phyloP scores from a whole-genome alignment of 2,113 vertebrate species.

The Eptesicus fuscus region DNA sequence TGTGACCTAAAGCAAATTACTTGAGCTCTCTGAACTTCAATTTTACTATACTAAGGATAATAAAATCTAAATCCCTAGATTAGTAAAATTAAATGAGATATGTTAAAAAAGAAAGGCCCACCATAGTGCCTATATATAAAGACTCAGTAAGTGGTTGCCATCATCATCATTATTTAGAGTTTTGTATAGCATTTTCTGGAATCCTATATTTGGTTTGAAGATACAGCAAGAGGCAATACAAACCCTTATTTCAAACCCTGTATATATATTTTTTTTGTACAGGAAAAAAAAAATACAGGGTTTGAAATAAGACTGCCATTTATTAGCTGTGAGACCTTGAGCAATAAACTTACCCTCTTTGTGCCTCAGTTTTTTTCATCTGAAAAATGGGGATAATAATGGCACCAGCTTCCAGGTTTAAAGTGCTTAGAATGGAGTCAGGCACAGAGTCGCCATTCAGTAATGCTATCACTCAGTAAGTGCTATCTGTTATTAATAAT shows the following conservation, averaged over 20 bases:
- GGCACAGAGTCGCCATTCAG: not conserved
- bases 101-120: not conserved
- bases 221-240: not conserved
- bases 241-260: no score
- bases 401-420: not conserved
- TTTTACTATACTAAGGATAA: slow-evolving; percentile 4
- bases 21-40: not conserved
- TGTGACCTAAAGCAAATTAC: not conserved
- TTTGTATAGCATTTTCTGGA: not conserved
- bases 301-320: not conserved
- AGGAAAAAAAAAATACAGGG: not conserved
- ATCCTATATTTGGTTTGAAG: not conserved
- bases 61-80: not conserved
- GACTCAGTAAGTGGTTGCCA: not conserved
- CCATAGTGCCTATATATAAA: not conserved
- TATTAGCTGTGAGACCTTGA: not conserved
- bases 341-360: not conserved
- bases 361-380: not conserved
- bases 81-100: slow-evolving; percentile 3
- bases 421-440: not conserved
- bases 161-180: not conserved
- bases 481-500: not conserved
- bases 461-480: not conserved
- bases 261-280: no score
- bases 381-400: not conserved